phyloP scores from a whole-genome alignment of 2,113 vertebrate species.

The Emydocephalus ijimae region DNA sequence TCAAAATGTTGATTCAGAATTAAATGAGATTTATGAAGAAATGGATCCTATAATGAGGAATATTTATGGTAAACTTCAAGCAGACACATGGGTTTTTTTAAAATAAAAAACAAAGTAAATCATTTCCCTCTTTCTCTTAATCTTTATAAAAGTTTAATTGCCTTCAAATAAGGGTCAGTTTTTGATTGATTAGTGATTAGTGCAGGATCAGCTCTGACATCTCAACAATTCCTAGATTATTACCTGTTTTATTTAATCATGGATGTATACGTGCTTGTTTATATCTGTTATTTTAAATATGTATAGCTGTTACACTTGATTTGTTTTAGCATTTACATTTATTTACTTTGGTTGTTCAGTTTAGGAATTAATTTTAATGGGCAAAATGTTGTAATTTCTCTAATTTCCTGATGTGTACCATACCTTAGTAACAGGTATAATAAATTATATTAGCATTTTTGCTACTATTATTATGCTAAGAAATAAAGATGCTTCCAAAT shows the following conservation, averaged over 20 bases:
- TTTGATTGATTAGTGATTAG: background rate
- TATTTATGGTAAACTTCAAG: background rate
- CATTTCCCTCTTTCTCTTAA: background rate
- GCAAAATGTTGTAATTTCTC: background rate
- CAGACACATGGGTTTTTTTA: background rate
- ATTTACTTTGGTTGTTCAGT: background rate
- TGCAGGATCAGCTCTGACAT: background rate
- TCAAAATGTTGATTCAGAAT: background rate
- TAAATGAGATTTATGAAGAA: background rate
- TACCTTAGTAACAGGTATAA: background rate
- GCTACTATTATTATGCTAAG: background rate
- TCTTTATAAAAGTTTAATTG: background rate
- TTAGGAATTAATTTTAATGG: background rate
- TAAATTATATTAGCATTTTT: background rate
- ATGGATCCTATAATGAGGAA: background rate
- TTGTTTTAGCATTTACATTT: background rate
- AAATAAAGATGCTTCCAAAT: background rate
- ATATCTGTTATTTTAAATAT: background rate
- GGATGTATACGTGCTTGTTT: background rate
- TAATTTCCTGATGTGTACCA: background rate
- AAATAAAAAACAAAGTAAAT: background rate
- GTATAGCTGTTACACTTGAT: background rate
- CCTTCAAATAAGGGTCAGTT: background rate
- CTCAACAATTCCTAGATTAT: background rate
- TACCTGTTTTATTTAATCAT: background rate